Conservation (phyloP, 1,140 invertebrate species). For the Eumaeus atala region DNA sequence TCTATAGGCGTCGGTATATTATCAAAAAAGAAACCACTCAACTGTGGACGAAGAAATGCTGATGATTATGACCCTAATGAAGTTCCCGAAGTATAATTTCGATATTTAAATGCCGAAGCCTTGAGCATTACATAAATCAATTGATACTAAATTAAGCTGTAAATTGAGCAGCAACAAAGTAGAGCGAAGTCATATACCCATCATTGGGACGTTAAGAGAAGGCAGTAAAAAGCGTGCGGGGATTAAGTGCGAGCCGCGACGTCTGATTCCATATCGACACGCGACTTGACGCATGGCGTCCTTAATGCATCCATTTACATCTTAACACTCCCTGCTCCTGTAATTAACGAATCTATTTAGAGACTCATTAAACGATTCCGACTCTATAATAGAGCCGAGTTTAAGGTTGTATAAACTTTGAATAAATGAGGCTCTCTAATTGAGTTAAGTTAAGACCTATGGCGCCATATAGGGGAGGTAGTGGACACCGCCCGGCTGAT, state of each 20-base stretch:
- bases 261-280: constrained; percentile 45
- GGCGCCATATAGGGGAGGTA: no score
- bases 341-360: constrained; percentile 29
- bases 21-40: no score
- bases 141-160: constrained; percentile 3
- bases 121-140: background rate
- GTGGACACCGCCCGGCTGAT: no score
- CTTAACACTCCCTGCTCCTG: constrained; percentile 35
- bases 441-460: no score
- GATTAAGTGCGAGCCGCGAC: constrained; percentile 38
- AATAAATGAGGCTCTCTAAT: no score
- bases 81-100: no score
- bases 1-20: no score
- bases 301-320: constrained; percentile 35
- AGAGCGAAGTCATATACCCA: constrained; percentile 1
- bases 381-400: background rate
- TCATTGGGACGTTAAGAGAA: constrained; percentile 40
- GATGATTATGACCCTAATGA: no score
- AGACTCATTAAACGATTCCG: constrained; percentile 13
- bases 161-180: background rate
- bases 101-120: no score
- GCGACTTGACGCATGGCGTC: constrained; percentile 46
- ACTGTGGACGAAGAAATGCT: no score
- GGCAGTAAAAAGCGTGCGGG: constrained; percentile 29
- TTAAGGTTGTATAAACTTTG: no score